Conservation (phyloP, 2,888 invertebrate genomes). For the Hyalella azteca region DNA sequence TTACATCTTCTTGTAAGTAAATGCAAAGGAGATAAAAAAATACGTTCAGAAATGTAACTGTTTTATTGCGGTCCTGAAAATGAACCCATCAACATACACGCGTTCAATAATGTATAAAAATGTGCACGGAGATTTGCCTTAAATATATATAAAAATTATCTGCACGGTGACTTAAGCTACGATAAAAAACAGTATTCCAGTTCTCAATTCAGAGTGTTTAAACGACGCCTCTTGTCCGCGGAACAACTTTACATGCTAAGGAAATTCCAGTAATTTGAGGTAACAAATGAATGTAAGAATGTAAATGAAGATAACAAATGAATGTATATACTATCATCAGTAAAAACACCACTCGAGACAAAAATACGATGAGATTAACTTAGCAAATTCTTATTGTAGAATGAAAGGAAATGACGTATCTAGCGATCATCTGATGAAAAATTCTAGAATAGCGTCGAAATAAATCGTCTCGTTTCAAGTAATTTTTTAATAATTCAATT, state of each 20-base stretch:
- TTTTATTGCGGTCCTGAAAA: not conserved
- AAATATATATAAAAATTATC: not conserved
- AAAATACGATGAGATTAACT: not conserved
- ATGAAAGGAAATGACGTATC: too few species aligned
- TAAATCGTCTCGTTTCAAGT: not conserved
- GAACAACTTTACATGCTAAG: too few species aligned
- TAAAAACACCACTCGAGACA: not conserved
- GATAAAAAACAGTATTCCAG: not conserved
- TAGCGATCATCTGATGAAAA: too few species aligned
- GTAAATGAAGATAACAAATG: not conserved
- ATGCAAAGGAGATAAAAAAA: too few species aligned
- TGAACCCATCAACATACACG: slow-evolving; percentile 1
- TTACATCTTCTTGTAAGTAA: too few species aligned
- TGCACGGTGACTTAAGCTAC: not conserved
- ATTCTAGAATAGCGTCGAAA: too few species aligned
- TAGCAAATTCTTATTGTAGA: too few species aligned
- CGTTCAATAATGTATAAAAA: slow-evolving; percentile 11
- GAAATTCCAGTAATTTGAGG: too few species aligned
- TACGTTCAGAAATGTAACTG: too few species aligned
- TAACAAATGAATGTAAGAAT: too few species aligned
- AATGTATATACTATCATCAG: not conserved
- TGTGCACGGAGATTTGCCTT: not conserved
- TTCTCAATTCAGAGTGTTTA: not conserved
- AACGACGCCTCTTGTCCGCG: not conserved
- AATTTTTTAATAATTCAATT: not conserved